These are phyloP conservation scores for Pseudorectes ferrugineus DNA, from an alignment of 2,113 vertebrate species.

Conservation along the genomic window DNA sequence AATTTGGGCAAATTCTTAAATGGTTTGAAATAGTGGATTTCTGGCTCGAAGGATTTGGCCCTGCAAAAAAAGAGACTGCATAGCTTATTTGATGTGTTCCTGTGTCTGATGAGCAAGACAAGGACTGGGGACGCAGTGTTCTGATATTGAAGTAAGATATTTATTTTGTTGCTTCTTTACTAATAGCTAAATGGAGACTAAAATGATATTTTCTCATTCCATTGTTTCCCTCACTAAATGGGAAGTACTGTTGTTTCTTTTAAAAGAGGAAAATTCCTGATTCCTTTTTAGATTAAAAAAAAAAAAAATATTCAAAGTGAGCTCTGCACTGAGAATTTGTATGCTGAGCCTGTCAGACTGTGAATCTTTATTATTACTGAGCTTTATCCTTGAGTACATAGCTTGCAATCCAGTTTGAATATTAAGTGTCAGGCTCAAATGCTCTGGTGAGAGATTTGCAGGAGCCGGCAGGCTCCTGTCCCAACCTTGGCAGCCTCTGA, in stretches of 20 bases:
- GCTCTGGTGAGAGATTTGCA: constrained; percentile 46
- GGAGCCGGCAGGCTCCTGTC: neutral
- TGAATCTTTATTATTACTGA: constrained; percentile 54
- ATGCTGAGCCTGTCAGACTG: constrained; percentile 39
- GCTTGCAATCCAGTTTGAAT: constrained; percentile 63
- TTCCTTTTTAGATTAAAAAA: neutral
- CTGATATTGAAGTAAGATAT: neutral
- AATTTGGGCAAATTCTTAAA: neutral
- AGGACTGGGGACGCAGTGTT: neutral
- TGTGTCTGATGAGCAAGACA: neutral
- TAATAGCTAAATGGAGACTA: neutral
- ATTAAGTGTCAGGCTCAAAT: constrained; percentile 67
- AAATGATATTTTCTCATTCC: neutral
- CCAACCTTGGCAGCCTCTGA: constrained; percentile 22
- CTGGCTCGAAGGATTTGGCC: neutral
- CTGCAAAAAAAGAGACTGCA: neutral
- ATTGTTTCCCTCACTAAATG: neutral
- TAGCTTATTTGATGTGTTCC: neutral
- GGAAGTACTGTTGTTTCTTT: neutral
- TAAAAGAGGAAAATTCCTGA: neutral
- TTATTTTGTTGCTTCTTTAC: neutral
- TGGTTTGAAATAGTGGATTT: neutral
- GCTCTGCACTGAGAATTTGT: constrained; percentile 32
- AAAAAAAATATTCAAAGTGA: neutral
- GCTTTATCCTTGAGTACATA: constrained; percentile 65